Percentiles rank a stretch among this genome's conserved stretches.
phyloP scores from a whole-genome alignment of 2,113 vertebrate genomes.

The Microcebus murinus region DNA sequence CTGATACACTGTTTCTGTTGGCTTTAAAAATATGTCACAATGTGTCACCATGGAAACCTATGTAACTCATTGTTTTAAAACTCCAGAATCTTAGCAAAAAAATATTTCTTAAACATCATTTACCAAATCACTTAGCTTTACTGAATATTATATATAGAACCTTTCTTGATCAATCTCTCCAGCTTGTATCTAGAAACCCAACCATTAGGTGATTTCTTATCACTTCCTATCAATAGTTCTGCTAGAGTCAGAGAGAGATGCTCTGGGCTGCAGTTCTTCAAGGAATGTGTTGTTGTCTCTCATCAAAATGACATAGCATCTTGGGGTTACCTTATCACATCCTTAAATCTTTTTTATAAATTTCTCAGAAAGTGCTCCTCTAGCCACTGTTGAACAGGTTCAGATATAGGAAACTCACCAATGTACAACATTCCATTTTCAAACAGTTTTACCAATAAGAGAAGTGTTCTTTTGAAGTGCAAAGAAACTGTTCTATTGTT shows the following conservation, averaged over 20 bases:
- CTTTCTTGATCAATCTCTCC: background rate
- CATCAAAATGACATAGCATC: background rate
- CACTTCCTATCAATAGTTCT: background rate
- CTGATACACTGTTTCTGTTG: background rate
- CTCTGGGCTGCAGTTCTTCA: background rate
- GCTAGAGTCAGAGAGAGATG: background rate
- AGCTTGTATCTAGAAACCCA: background rate
- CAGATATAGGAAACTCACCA: background rate
- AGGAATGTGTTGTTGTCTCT: background rate
- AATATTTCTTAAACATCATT: constrained; percentile 22
- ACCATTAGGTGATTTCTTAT: background rate
- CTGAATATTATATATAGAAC: background rate
- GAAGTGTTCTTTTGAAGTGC: background rate
- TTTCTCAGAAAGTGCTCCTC: background rate
- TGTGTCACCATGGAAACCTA: constrained; percentile 34
- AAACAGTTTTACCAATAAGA: background rate
- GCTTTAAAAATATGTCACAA: constrained; percentile 30
- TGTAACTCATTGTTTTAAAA: background rate
- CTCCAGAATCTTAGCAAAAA: background rate
- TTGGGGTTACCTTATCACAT: background rate
- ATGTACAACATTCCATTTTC: background rate
- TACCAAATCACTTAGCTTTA: background rate
- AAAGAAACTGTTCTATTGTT: background rate
- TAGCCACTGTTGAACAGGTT: background rate
- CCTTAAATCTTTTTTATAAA: background rate